phyloP scores from a whole-genome alignment of 2,113 vertebrate species.

The Heloderma charlesbogerti region DNA sequence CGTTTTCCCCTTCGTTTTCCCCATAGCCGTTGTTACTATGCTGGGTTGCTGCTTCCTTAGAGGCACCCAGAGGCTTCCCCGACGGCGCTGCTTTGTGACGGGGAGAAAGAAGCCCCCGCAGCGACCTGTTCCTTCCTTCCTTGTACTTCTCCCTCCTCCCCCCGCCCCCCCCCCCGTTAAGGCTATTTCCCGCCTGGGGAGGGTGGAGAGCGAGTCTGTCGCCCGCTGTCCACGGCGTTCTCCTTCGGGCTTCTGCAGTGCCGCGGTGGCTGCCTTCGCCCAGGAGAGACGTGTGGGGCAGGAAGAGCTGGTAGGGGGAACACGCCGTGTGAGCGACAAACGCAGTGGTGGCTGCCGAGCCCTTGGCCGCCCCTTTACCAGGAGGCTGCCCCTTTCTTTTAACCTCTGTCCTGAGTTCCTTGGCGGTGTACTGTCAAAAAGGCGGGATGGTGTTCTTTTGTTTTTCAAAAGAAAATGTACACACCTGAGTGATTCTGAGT shows the following conservation, averaged over 20 bases:
- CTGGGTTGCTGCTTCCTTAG: not conserved
- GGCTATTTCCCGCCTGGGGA: constrained; percentile 2
- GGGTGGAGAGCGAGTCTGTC: not conserved
- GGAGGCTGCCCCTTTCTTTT: not conserved
- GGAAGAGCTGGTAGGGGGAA: not conserved
- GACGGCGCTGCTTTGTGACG: not conserved
- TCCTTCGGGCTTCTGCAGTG: not conserved
- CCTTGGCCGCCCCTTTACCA: not conserved
- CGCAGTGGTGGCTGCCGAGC: not conserved
- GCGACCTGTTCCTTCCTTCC: not conserved
- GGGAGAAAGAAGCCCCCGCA: not conserved
- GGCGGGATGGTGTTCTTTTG: not conserved
- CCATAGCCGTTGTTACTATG: not conserved
- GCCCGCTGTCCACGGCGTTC: not conserved
- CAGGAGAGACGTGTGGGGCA: not conserved
- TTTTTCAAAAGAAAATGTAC: not conserved
- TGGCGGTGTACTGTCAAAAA: not conserved
- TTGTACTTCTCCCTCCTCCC: not conserved
- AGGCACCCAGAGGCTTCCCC: not conserved
- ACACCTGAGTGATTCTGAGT: not conserved
- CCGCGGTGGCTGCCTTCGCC: not conserved
- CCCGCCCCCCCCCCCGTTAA: not conserved
- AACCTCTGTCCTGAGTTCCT: not conserved
- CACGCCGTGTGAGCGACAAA: not conserved
- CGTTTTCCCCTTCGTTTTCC: not conserved